Conservation (phyloP, 2,888 invertebrate species). For the Trachelus iudaicus region DNA sequence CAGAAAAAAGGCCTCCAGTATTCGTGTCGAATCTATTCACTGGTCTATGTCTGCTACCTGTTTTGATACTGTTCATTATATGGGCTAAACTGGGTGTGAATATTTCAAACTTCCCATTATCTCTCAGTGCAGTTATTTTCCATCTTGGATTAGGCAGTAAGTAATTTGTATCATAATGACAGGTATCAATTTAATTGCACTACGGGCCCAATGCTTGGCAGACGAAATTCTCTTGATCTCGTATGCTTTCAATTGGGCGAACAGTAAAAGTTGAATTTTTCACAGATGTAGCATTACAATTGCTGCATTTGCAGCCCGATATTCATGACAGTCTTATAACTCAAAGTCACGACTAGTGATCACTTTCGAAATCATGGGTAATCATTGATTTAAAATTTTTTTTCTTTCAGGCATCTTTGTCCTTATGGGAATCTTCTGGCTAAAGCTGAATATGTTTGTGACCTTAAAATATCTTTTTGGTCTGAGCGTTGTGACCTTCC, state of each 20-base stretch:
- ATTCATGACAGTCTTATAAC: slow-evolving; percentile 48
- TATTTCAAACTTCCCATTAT: slow-evolving; percentile 82
- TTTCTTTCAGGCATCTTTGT: slow-evolving; percentile 79
- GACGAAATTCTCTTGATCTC: slow-evolving; percentile 31
- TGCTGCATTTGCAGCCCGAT: slow-evolving; percentile 56
- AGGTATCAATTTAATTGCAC: slow-evolving; percentile 1
- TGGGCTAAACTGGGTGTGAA: slow-evolving; percentile 92
- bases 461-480: slow-evolving; percentile 90
- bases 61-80: slow-evolving; percentile 83
- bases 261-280: slow-evolving; percentile 56
- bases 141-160: slow-evolving; percentile 88
- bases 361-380: background rate
- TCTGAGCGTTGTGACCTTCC: slow-evolving; percentile 89
- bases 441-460: slow-evolving; percentile 94
- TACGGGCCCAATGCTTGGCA: slow-evolving; percentile 50
- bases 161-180: slow-evolving; percentile 29
- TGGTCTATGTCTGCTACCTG: slow-evolving; percentile 81
- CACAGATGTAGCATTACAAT: slow-evolving; percentile 44
- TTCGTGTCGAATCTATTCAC: slow-evolving; percentile 93
- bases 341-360: background rate
- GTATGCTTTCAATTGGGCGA: slow-evolving; percentile 51
- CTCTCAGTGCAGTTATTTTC: slow-evolving; percentile 86
- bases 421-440: slow-evolving; percentile 93
- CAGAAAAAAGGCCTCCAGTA: slow-evolving; percentile 91
- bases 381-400: slow-evolving; percentile 19